Conservation (phyloP, 2,797 vertebrate genomes). For the Okamejei kenojei region DNA sequence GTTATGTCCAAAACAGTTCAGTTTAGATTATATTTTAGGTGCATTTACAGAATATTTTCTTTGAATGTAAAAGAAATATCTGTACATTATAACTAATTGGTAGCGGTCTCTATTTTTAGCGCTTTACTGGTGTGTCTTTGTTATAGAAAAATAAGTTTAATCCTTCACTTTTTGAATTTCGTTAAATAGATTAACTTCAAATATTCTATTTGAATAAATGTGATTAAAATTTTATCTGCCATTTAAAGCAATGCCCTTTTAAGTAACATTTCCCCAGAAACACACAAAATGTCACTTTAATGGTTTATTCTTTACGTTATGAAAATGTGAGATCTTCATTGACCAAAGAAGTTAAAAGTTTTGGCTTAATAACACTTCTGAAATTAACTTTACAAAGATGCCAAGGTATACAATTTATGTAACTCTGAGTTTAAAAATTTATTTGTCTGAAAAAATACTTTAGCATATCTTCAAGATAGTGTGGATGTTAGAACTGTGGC, state of each 20-base stretch:
- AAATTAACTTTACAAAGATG: neutral
- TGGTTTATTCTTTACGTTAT: neutral
- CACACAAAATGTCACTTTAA: neutral
- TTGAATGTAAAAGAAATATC: neutral
- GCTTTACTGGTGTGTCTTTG: neutral
- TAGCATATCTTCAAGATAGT: too few relatives aligned
- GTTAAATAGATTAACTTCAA: neutral
- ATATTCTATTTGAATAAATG: slow-evolving; percentile 13
- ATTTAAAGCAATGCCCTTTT: neutral
- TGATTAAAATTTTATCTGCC: neutral
- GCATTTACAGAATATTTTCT: neutral
- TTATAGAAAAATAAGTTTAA: neutral
- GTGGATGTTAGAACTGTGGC: too few relatives aligned
- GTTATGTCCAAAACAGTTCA: neutral
- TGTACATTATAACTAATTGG: neutral
- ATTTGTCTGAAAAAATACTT: neutral
- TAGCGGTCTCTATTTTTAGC: neutral
- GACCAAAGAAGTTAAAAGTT: neutral
- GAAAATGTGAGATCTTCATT: slow-evolving; percentile 5
- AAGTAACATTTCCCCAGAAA: neutral
- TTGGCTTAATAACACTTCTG: neutral
- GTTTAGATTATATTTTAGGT: neutral
- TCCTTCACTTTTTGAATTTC: neutral
- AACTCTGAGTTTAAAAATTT: neutral
- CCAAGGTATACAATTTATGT: neutral